A percentile compares a stretch with the other conserved stretches of the same genome.
These are phyloP conservation scores for Dendrocincla fuliginosa DNA, from an alignment of 2,797 vertebrate species.

Conservation along the genomic window DNA sequence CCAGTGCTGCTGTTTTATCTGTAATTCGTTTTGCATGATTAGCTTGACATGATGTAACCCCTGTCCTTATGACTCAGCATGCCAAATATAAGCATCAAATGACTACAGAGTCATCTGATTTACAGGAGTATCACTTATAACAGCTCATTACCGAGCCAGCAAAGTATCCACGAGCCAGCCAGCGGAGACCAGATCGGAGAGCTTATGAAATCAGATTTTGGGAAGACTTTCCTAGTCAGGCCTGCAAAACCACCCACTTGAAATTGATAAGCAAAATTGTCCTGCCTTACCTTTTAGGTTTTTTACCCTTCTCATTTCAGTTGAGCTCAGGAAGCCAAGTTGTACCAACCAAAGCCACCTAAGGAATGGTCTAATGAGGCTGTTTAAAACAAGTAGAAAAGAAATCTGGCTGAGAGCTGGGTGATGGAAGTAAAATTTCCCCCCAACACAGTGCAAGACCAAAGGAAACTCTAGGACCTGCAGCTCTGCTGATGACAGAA, in stretches of 20 bases:
- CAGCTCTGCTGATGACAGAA: fast-evolving
- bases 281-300: not conserved
- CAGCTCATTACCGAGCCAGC: slow-evolving; percentile 35
- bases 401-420: not conserved
- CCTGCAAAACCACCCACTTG: not conserved
- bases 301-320: not conserved
- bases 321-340: not conserved
- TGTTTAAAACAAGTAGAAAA: not conserved
- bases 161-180: not conserved
- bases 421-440: not conserved
- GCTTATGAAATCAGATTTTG: slow-evolving; percentile 8
- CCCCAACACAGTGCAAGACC: not conserved
- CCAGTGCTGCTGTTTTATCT: not conserved
- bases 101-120: slow-evolving; percentile 72
- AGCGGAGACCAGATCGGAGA: not conserved
- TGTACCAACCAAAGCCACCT: not conserved
- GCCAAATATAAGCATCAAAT: slow-evolving; percentile 59
- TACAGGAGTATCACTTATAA: slow-evolving; percentile 56
- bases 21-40: slow-evolving; percentile 24
- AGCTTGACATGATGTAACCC: slow-evolving; percentile 51
- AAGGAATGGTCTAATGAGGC: not conserved
- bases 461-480: not conserved
- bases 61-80: slow-evolving; percentile 62
- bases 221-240: not conserved
- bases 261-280: not conserved